Evolutionary conservation across 1,140 invertebrate species (phyloP), one percentile per base, ranked within the genome.

Genomic region (Scaptodrosophila lebanonensis): DNA sequence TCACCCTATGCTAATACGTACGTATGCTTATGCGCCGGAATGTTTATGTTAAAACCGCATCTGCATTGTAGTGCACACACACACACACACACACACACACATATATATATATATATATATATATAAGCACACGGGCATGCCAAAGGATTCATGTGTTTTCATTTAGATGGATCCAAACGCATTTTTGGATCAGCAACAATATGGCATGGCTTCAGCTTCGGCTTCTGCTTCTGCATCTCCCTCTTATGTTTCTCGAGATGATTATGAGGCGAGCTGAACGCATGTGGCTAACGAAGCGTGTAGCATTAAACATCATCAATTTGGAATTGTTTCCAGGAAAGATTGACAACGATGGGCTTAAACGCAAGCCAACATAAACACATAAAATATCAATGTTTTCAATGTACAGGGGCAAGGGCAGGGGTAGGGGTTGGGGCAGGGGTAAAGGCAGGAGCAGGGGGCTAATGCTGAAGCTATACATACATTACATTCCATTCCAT

Each of bases 281-380:
- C 44, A 64, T 66, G 60, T 65, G 65, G 51, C 39, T 53, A 36
- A 33, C 67, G 49, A 66, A 67, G 63, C 64, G 67, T 66, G 61
- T 54, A 61, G 54, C 67, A 71, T 71, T 71, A 47, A 70, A 61
- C 67, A 71, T 66, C 50, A 71, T 71, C 54, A 67, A 68, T 67
- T 71, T 48, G 61, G 36, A 71, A 66, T 66, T 65, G 40, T 50
- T 71, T 61, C 62, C 57, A 36, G 42, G 49, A 62, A 66, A 71
- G 48, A 62, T 66, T 72, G 67, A 61, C 61, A 71, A 52, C 45
- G 56, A 51, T 56, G 57, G 57, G 66, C 43, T 20, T 48, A 61
- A 61, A 50, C 50, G 36, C 59, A 56, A 49, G 8, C 22, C 51
- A 57, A 57, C 33, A 11, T 45, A 40, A 45, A 38, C 50, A 49